Evolutionary conservation across 1,140 invertebrate genomes (phyloP).

Genomic region (Hylaeus volcanicus): DNA sequence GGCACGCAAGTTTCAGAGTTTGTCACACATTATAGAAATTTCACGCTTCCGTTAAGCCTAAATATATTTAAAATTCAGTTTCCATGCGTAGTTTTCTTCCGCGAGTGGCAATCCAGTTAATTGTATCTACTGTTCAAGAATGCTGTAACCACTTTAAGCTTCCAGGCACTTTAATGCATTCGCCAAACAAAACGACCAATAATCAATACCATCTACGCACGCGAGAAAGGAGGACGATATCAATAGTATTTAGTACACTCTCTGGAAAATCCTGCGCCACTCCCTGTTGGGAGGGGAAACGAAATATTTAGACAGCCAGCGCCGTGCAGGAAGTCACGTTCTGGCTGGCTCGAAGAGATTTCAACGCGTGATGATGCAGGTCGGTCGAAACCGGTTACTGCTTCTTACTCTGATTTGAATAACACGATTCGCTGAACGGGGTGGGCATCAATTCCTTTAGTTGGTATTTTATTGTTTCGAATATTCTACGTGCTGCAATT

Average conservation of each 20-base stretch:
- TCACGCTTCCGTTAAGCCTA: not conserved
- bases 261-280: not conserved
- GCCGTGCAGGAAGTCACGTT: not conserved
- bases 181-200: constrained; percentile 9
- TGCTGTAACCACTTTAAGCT: constrained; percentile 29
- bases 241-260: constrained; percentile 9
- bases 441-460: no score
- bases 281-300: not conserved
- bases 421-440: no score
- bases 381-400: not conserved
- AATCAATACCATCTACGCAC: constrained; percentile 27
- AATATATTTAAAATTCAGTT: not conserved
- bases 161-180: constrained; percentile 22
- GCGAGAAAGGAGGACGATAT: constrained; percentile 7
- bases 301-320: not conserved
- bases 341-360: not conserved
- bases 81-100: not conserved
- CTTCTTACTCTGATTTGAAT: no score
- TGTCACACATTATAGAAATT: not conserved
- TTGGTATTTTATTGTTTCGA: not conserved
- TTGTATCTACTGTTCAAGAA: not conserved
- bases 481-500: no score
- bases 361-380: not conserved
- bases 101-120: constrained; percentile 3
- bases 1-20: not conserved